Percentiles rank a stretch among this genome's conserved stretches.
These are phyloP conservation scores for Arge pagana DNA, from an alignment of 2,888 invertebrate species.

Conservation along the genomic window DNA sequence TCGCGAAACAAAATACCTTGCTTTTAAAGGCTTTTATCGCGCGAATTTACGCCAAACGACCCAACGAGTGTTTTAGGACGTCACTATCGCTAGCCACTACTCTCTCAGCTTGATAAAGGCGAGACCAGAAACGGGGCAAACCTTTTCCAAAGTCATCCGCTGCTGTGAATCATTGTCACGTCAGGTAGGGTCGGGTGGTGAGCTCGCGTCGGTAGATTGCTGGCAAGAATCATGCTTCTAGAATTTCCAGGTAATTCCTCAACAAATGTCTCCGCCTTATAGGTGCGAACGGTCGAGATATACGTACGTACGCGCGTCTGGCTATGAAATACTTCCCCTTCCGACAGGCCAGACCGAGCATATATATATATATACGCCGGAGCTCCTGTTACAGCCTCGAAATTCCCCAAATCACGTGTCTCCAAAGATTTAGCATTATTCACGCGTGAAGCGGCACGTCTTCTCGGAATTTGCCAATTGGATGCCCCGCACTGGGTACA, in stretches of 20 bases:
- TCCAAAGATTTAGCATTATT: no score
- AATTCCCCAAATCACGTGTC: no score
- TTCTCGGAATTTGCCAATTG: no score
- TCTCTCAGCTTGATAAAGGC: slow-evolving; percentile 2
- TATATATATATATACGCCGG: no score
- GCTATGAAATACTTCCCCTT: no score
- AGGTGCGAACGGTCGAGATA: not conserved
- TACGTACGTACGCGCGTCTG: no score
- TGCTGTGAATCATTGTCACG: not conserved
- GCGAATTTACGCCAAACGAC: not conserved
- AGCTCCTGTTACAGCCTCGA: no score
- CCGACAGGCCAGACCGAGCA: no score
- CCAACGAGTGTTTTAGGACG: no score
- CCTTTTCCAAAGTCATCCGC: slow-evolving; percentile 1
- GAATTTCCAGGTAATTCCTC: slow-evolving; percentile 4
- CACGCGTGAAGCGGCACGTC: no score
- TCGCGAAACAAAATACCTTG: not conserved
- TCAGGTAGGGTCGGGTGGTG: not conserved
- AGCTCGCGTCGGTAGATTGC: not conserved
- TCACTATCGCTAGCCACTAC: no score
- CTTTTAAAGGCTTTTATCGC: slow-evolving; percentile 4
- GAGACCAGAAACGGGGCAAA: not conserved
- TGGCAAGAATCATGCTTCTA: not conserved
- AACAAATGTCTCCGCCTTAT: not conserved
- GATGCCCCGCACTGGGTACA: no score